These are phyloP conservation scores for Heliconius aoede DNA, from an alignment of 2,888 invertebrate species.

Conservation along the genomic window DNA sequence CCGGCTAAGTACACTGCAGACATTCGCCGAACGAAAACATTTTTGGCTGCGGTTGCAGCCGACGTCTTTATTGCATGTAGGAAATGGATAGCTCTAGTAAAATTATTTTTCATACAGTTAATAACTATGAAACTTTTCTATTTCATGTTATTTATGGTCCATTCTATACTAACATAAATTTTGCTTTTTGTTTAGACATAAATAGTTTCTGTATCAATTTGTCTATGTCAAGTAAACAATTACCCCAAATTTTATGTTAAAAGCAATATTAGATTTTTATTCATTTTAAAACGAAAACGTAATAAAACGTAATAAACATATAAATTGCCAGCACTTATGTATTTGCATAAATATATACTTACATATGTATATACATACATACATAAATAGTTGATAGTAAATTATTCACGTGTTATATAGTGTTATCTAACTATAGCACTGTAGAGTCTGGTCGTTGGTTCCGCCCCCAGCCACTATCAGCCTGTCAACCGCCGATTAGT, in stretches of 20 bases:
- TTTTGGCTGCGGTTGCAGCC: constrained; percentile 51
- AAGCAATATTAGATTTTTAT: not conserved
- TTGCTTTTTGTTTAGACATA: constrained; percentile 38
- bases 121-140: constrained; percentile 48
- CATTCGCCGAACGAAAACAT: constrained; percentile 49
- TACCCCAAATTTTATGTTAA: constrained; percentile 7
- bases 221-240: constrained; percentile 38
- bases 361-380: too few species aligned
- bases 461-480: constrained; percentile 51
- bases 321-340: too few species aligned
- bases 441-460: constrained; percentile 37
- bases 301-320: not conserved
- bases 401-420: constrained; percentile 8
- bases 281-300: not conserved
- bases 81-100: constrained; percentile 49
- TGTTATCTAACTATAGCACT: constrained; percentile 32
- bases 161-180: constrained; percentile 40
- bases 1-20: constrained; percentile 47
- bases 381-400: constrained; percentile 13
- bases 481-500: constrained; percentile 55
- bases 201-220: constrained; percentile 39
- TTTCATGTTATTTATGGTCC: constrained; percentile 43
- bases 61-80: constrained; percentile 52
- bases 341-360: too few species aligned
- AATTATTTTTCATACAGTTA: constrained; percentile 50